A percentile compares a stretch with the other conserved stretches of the same genome.
Evolutionary conservation across 1,140 invertebrate genomes (phyloP).

Genomic region (Zaprionus vittiger): DNA sequence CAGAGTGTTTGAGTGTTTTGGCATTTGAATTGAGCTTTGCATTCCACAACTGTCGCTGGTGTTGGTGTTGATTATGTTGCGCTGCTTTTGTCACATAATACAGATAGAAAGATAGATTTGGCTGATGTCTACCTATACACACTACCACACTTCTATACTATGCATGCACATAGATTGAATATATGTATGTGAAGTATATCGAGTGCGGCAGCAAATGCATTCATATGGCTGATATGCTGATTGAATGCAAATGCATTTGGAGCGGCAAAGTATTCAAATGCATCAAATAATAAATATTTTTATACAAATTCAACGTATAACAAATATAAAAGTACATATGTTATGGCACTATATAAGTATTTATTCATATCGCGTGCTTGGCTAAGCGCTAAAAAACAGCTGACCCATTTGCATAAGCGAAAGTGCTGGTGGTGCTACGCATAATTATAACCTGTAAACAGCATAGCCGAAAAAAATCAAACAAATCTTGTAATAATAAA

Average conservation of each 20-base stretch:
- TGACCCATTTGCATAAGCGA: constrained; percentile 34
- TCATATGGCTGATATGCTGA: constrained; percentile 50
- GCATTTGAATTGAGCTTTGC: constrained; percentile 68
- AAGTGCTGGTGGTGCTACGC: neutral
- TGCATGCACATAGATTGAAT: constrained; percentile 32
- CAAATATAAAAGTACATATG: constrained; percentile 23
- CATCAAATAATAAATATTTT: constrained; percentile 43
- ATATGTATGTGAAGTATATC: constrained; percentile 22
- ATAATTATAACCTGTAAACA: constrained; percentile 19
- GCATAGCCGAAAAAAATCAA: neutral
- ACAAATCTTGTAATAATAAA: neutral
- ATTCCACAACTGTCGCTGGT: constrained; percentile 38
- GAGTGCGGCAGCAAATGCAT: constrained; percentile 11
- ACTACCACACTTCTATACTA: constrained; percentile 12
- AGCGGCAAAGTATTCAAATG: constrained; percentile 66
- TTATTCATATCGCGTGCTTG: constrained; percentile 43
- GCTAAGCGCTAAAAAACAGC: constrained; percentile 25
- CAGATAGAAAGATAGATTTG: constrained; percentile 28
- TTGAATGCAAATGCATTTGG: constrained; percentile 77
- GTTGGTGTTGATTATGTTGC: constrained; percentile 54
- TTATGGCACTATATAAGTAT: constrained; percentile 29
- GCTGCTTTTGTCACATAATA: constrained; percentile 56
- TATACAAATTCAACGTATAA: constrained; percentile 15
- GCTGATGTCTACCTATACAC: constrained; percentile 18
- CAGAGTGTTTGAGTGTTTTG: constrained; percentile 65